Evolutionary conservation across 1,140 invertebrate genomes (phyloP).

Genomic region (Drosophila takahashii): DNA sequence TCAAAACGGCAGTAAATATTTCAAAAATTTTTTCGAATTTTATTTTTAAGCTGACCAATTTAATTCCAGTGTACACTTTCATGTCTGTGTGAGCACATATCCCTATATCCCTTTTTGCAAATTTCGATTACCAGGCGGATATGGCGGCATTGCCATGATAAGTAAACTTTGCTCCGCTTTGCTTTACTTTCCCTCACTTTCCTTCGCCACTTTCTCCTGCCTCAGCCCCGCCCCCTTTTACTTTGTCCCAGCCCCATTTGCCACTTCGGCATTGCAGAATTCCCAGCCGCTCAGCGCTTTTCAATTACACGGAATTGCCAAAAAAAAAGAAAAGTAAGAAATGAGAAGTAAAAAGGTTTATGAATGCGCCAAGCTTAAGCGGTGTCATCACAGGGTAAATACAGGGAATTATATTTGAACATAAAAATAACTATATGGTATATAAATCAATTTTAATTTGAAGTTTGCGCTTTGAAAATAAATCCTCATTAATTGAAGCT

Average conservation of each 20-base stretch:
- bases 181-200: conserved; percentile 15
- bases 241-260: conserved; percentile 18
- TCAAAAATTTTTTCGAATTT: no score
- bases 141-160: conserved; percentile 58
- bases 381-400: conserved; percentile 19
- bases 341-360: conserved; percentile 42
- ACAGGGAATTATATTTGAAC: not conserved
- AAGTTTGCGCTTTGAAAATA: not conserved
- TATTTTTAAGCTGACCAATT: not conserved
- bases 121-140: conserved; percentile 76
- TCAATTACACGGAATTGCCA: conserved; percentile 59
- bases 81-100: conserved; percentile 29
- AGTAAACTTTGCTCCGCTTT: conserved; percentile 39
- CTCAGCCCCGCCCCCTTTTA: conserved; percentile 15
- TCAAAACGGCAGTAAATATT: no score
- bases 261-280: conserved; percentile 27
- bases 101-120: conserved; percentile 44
- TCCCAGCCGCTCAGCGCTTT: conserved; percentile 45
- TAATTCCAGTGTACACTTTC: not conserved
- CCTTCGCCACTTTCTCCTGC: conserved; percentile 14
- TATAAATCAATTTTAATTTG: not conserved
- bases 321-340: conserved; percentile 10
- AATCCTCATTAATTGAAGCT: no score
- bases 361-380: conserved; percentile 32
- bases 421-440: not conserved